phyloP scores from a whole-genome alignment of 2,888 invertebrate species.

The Yponomeuta evonymella region DNA sequence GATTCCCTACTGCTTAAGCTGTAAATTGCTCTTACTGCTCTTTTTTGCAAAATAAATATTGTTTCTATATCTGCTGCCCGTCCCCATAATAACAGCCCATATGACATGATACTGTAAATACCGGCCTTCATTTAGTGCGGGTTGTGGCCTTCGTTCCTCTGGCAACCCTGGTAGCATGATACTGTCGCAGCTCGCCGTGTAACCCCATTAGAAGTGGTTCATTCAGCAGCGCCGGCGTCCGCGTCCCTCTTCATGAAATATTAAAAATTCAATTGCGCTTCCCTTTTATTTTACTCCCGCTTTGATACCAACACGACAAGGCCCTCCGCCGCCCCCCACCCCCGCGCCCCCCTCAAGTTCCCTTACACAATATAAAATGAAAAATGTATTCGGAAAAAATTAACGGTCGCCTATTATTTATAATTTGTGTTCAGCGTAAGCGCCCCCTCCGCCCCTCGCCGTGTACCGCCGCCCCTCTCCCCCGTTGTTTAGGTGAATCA shows the following conservation, averaged over 20 bases:
- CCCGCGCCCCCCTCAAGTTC: conserved; percentile 33
- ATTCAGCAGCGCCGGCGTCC: conserved; percentile 36
- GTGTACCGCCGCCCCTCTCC: neutral
- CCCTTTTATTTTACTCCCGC: conserved; percentile 70
- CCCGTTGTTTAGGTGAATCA: neutral
- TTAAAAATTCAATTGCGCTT: conserved; percentile 77
- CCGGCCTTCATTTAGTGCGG: no score
- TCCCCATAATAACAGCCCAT: no score
- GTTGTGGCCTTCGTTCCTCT: neutral
- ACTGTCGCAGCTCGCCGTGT: conserved; percentile 26
- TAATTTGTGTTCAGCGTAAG: conserved; percentile 62
- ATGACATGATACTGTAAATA: no score
- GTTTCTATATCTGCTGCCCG: no score
- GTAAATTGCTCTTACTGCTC: no score
- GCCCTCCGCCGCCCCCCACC: conserved; percentile 52
- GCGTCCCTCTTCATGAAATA: conserved; percentile 75
- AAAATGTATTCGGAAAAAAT: conserved; percentile 71
- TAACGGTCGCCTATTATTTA: conserved; percentile 72
- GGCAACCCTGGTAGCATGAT: neutral
- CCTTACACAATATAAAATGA: conserved; percentile 73
- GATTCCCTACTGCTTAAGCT: no score
- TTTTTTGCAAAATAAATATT: no score
- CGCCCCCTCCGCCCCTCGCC: conserved; percentile 19
- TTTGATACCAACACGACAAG: conserved; percentile 32
- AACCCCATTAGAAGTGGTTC: conserved; percentile 71